A percentile compares a stretch with the other conserved stretches of the same genome.
These are phyloP conservation scores for Trichosurus vulpecula DNA, from an alignment of 2,797 vertebrate genomes.

Conservation along the genomic window DNA sequence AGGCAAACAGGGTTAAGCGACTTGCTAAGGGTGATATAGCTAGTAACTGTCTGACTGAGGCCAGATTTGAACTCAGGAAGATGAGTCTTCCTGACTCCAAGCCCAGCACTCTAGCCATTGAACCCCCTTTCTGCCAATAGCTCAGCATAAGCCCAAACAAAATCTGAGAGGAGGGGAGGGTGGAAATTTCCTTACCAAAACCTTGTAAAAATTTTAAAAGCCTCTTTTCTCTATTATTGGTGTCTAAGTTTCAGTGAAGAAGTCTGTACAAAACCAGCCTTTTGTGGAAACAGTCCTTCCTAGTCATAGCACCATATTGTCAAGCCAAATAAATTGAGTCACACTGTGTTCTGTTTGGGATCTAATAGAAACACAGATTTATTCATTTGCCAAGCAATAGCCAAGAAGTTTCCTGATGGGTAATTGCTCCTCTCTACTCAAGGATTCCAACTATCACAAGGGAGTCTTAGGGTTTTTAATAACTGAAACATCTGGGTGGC, in stretches of 20 bases:
- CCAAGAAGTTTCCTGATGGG: background rate
- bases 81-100: background rate
- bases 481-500: background rate
- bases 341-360: background rate
- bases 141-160: background rate
- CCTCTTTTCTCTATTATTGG: background rate
- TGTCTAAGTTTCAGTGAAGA: background rate
- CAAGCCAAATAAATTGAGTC: background rate
- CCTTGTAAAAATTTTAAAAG: background rate
- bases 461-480: background rate
- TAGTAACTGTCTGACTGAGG: background rate
- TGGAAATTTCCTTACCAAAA: background rate
- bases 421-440: background rate
- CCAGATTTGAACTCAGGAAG: background rate
- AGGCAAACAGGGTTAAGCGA: background rate
- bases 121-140: background rate
- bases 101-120: background rate
- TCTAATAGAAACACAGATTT: background rate
- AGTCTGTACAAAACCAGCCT: background rate
- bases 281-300: background rate
- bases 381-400: background rate
- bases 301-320: background rate
- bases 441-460: background rate
- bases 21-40: background rate
- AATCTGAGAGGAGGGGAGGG: background rate